Evolutionary conservation across 2,797 vertebrate species (phyloP).

Genomic region (Sebastes taczanowskii): DNA sequence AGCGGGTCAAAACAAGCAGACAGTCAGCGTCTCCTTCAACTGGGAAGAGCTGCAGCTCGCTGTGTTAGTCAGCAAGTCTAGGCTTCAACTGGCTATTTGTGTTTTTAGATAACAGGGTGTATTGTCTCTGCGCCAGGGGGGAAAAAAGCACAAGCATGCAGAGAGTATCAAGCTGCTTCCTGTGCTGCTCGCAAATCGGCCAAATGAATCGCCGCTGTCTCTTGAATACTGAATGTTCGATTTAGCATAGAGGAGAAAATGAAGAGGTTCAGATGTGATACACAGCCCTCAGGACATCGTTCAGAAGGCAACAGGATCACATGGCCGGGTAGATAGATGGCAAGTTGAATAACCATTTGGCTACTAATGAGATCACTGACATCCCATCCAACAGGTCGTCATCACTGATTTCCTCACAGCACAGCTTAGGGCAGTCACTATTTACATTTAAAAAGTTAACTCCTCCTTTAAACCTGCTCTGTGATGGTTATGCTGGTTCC

Average conservation of each 20-base stretch:
- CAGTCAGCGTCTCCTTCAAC: conserved; percentile 36
- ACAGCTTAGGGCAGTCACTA: neutral
- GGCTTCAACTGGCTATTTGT: conserved; percentile 19
- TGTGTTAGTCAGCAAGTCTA: conserved; percentile 44
- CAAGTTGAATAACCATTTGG: conserved; percentile 4
- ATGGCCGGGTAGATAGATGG: neutral
- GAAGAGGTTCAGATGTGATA: conserved; percentile 20
- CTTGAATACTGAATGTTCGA: conserved; percentile 31
- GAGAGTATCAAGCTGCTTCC: conserved; percentile 25
- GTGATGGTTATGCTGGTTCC: neutral
- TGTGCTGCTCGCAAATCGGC: conserved; percentile 11
- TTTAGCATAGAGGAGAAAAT: conserved; percentile 10
- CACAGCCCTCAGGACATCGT: neutral
- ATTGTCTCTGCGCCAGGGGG: conserved; percentile 18
- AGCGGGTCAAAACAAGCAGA: conserved; percentile 26
- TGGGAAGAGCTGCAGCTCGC: neutral
- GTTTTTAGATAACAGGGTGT: conserved; percentile 6
- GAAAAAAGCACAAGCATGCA: conserved; percentile 11
- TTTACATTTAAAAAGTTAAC: neutral
- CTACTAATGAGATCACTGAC: conserved; percentile 5
- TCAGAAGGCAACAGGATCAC: conserved; percentile 15
- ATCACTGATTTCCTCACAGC: neutral
- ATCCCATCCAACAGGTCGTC: neutral
- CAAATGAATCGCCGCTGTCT: conserved; percentile 11
- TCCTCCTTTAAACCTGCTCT: neutral